Evolutionary conservation across 2,888 invertebrate genomes (phyloP).

Genomic region (Dynastes tityus): DNA sequence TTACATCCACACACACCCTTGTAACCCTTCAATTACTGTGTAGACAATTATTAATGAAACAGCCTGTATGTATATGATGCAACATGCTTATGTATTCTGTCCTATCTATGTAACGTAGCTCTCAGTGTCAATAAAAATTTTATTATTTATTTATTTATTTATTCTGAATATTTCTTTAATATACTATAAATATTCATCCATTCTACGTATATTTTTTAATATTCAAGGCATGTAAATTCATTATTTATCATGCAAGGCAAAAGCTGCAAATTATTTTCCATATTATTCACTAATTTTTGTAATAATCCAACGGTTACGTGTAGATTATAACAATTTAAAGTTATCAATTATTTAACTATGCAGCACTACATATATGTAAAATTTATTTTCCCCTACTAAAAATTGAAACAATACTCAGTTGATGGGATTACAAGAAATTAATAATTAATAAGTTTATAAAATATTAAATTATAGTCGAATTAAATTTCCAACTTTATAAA

Average conservation of each 20-base stretch:
- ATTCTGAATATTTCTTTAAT: no score
- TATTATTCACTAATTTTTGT: background rate
- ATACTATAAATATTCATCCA: background rate
- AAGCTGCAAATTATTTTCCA: no score
- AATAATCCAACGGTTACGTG: background rate
- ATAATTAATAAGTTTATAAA: background rate
- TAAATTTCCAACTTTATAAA: background rate
- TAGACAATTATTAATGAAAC: no score
- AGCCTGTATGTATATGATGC: no score
- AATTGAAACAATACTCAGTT: background rate
- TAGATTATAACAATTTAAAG: background rate
- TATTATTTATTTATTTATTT: no score
- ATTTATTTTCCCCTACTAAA: background rate
- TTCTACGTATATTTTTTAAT: background rate
- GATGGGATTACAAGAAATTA: background rate
- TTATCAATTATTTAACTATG: background rate
- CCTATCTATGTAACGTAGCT: no score
- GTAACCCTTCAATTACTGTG: no score
- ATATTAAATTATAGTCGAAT: constrained; percentile 8
- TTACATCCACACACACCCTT: no score
- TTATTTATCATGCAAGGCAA: background rate
- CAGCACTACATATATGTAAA: background rate
- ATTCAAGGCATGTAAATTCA: background rate
- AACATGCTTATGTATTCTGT: no score
- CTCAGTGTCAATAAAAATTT: no score